phyloP scores from a whole-genome alignment of 2,113 vertebrate species.

The Pelvicachromis taeniatus region DNA sequence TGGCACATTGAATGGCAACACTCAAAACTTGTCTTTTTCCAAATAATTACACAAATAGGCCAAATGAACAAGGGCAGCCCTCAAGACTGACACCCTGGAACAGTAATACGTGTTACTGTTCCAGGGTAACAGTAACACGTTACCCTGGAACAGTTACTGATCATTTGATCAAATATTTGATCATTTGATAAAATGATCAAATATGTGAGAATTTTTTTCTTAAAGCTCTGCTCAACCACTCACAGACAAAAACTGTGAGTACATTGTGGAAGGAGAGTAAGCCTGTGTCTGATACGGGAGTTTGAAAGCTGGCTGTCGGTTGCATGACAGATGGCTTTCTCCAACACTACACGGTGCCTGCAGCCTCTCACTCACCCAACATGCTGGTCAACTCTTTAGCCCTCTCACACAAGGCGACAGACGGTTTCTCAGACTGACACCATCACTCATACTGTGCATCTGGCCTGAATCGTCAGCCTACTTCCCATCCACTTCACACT shows the following conservation, averaged over 20 bases:
- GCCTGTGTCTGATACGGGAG: background rate
- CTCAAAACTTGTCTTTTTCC: background rate
- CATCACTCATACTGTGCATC: slow-evolving; percentile 48
- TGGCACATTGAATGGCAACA: no score
- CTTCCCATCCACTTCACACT: slow-evolving; percentile 36
- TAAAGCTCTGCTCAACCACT: background rate
- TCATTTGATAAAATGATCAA: background rate
- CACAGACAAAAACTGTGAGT: background rate
- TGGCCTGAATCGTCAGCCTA: slow-evolving; percentile 49
- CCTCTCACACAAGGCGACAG: slow-evolving; percentile 34
- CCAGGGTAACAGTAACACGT: no score
- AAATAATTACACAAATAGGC: background rate
- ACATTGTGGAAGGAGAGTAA: background rate
- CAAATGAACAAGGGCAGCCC: no score
- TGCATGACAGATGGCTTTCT: slow-evolving; percentile 47
- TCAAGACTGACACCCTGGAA: no score
- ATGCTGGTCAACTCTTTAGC: slow-evolving; percentile 36
- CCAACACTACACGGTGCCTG: background rate
- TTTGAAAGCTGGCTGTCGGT: slow-evolving; percentile 25
- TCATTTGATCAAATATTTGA: no score
- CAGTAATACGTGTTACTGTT: no score
- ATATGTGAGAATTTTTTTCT: background rate
- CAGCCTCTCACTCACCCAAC: slow-evolving; percentile 8
- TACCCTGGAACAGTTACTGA: no score
- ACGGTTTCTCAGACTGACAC: slow-evolving; percentile 48